Evolutionary conservation across 1,140 invertebrate species (phyloP), one percentile per base, ranked within the genome.

Genomic region (Musca vetustissima): DNA sequence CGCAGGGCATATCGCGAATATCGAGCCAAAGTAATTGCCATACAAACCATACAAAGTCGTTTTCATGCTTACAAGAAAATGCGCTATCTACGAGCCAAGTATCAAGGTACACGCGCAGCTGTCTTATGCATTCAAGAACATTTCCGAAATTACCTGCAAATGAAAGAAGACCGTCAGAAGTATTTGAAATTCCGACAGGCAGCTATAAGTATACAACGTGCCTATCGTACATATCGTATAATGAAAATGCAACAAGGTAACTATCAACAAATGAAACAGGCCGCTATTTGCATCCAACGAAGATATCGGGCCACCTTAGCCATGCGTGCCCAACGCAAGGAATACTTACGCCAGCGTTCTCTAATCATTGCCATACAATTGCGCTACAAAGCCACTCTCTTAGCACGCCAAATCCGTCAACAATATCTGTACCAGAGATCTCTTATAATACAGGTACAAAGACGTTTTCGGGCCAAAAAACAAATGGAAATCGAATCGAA

Each of bases 401-500:
- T 49, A n/a, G 74, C 55, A 36, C 4, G 68, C 15, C 50, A 24
- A 1, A 70, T 81, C 48, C 75, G 79, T 0, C 28, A 77, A 22
- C 36, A 71, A 6, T 87, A 82, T 69, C 22, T 78, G 13, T 47
- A 70, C 1, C 71, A 75, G 4, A 72, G 75, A 1, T 21, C 72
- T 14, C 76, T 83, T 7, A 78, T 79, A 24, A 71, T 84, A 15
- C 52, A 73, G 0, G 71, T 90, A 9, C 89, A 91, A 74, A 71
- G 67, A 4, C 83, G 81, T 69, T 89, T 81, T 75, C 85, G 83
- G 69, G 83, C 83, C n/a, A 72, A 71, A 2, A 70, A 82, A 66
- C 74, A 70, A 6, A 69, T 77, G 65, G 77, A 82, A 48, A 53
- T 21, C 8, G 57, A 74, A 0, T 75, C 73, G 15, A 67, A 55